Base-by-base conservation (phyloP, 2,113 vertebrate species). In the Geococcyx californianus region DNA sequence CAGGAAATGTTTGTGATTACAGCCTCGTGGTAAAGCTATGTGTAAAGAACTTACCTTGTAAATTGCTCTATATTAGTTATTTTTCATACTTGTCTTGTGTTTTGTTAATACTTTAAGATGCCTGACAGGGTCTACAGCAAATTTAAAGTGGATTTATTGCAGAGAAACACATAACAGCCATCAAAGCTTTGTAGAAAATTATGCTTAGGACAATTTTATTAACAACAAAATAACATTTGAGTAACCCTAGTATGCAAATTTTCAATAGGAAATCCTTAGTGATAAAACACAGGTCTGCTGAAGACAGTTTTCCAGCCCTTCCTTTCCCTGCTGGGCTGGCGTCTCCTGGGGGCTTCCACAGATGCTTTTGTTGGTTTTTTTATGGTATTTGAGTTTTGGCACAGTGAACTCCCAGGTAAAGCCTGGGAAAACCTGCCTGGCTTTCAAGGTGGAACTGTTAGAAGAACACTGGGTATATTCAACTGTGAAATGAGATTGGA, bases 221-320 rank as follows among this genome's bases (percentile, higher is more conserved):
- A 63, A 45, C 1, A 4, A 34, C 16, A 62, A 13, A 34, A 21
- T 55, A 42, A 47, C 54, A 69, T 34, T 33, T 44, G 24, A 60
- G 59, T 28, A 60, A 52, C 9, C 1, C 17, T 40, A 11, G 23
- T 20, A 29, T 10, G 15, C 0, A 0, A 16, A 25, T 72, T 72
- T 83, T 75, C 24, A 11, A 6, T 14, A 47, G 62, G n/a, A 79
- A 44, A 17, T 16, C 38, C 31, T 49, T 16, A 36, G 25, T 51
- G 33, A 45, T 14, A 44, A 75, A 76, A 38, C 33, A 2, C 10
- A 49, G 16, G 10, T 55, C 33, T 83, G 25, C 58, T 47, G 42
- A 54, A n/a, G 7, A n/a, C 67, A n/a, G 31, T 3, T 87, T 44
- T 75, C n/a, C 52, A 79, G 36, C 24, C 31, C 13, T 75, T 25